These are phyloP conservation scores for Anadara kagoshimensis DNA, from an alignment of 1,140 invertebrate genomes.

Conservation along the genomic window DNA sequence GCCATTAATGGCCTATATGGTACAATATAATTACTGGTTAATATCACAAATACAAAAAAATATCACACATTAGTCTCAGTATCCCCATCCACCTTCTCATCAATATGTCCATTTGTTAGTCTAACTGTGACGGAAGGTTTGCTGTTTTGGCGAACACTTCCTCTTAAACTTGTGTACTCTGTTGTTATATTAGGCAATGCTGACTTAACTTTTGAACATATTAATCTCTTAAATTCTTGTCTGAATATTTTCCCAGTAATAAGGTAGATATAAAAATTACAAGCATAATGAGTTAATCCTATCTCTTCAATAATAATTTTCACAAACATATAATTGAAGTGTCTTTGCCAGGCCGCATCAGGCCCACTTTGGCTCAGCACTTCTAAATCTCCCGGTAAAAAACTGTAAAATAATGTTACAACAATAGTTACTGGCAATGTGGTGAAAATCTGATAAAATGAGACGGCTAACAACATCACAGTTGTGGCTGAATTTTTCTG, in stretches of 20 bases:
- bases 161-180: constrained; percentile 17
- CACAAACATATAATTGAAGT: constrained; percentile 56
- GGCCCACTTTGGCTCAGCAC: constrained; percentile 12
- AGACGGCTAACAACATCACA: constrained; percentile 69
- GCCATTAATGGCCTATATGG: no score
- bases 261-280: constrained; percentile 72
- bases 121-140: constrained; percentile 5
- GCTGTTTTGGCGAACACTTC: background rate
- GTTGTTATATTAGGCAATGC: background rate
- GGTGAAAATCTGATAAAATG: constrained; percentile 72
- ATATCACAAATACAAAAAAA: no score
- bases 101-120: constrained; percentile 4
- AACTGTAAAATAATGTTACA: constrained; percentile 45
- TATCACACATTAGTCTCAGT: background rate
- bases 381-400: background rate
- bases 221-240: constrained; percentile 54
- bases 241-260: constrained; percentile 70
- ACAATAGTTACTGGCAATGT: constrained; percentile 68
- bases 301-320: constrained; percentile 67
- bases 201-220: background rate
- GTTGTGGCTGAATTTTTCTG: constrained; percentile 66
- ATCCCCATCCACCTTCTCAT: background rate
- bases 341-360: constrained; percentile 39
- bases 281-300: constrained; percentile 71
- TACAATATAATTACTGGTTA: no score